phyloP scores from a whole-genome alignment of 2,797 vertebrate species.

The Caiman crocodilus region DNA sequence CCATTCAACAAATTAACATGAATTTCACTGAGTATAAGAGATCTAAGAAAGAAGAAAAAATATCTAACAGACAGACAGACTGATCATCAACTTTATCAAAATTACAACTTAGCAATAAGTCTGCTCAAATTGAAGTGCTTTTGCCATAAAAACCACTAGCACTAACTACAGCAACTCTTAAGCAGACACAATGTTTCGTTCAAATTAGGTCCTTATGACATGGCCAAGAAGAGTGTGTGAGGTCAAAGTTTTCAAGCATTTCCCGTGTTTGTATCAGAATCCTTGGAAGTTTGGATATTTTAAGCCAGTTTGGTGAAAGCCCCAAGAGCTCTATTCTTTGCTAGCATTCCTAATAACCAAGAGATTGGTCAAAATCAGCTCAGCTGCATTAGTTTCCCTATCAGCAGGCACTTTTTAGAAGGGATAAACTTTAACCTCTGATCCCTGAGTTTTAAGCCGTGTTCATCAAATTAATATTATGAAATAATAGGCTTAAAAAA shows the following conservation, averaged over 20 bases:
- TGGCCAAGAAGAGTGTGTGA: not conserved
- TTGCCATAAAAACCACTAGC: not conserved
- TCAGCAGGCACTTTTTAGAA: slow-evolving; percentile 13
- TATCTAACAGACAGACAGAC: not conserved
- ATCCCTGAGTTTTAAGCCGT: slow-evolving; percentile 28
- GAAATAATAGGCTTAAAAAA: slow-evolving; percentile 37
- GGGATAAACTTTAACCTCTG: not conserved
- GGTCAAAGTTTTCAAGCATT: slow-evolving; percentile 21
- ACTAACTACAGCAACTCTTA: not conserved
- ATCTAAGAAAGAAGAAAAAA: slow-evolving; percentile 3
- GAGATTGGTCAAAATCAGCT: not conserved
- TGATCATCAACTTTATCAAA: not conserved
- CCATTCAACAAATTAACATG: not conserved
- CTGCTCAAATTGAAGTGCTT: not conserved
- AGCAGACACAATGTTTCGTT: not conserved
- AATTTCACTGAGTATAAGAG: not conserved
- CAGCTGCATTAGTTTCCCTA: not conserved
- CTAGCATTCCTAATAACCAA: not conserved
- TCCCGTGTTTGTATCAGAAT: slow-evolving; percentile 26
- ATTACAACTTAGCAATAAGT: not conserved
- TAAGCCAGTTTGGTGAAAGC: not conserved
- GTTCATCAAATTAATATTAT: not conserved
- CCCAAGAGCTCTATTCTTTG: not conserved
- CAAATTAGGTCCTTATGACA: not conserved
- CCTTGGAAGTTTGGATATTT: not conserved